phyloP scores from a whole-genome alignment of 2,113 vertebrate species.

The Bubalus kerabau region DNA sequence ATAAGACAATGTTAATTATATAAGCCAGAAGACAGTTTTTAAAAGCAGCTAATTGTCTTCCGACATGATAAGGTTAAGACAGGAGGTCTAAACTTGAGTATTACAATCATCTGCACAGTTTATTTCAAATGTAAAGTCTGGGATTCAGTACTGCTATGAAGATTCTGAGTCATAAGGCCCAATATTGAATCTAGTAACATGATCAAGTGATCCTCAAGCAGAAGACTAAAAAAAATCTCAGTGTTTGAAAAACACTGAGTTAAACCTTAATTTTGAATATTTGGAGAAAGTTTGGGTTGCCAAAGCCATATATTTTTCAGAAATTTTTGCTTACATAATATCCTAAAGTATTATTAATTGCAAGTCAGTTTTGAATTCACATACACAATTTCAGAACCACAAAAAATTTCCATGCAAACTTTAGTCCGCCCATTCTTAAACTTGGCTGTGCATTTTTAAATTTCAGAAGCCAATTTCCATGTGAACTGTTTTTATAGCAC shows the following conservation, averaged over 20 bases:
- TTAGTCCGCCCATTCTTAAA: constrained; percentile 13
- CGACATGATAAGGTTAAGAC: background rate
- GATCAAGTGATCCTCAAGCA: background rate
- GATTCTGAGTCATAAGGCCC: background rate
- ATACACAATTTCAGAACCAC: constrained; percentile 12
- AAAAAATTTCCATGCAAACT: constrained; percentile 22
- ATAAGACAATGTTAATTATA: background rate
- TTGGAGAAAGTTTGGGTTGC: background rate
- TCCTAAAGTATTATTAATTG: constrained; percentile 4
- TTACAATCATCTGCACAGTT: background rate
- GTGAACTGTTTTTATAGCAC: constrained; percentile 34
- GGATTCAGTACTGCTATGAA: background rate
- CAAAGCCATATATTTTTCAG: background rate
- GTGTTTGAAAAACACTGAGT: background rate
- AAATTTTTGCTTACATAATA: background rate
- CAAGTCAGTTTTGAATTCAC: background rate
- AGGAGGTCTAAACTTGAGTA: background rate
- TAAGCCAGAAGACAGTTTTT: background rate
- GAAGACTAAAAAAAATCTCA: background rate
- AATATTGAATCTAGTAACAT: background rate
- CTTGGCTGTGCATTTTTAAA: constrained; percentile 24
- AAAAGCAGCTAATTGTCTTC: background rate
- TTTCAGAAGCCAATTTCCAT: constrained; percentile 13
- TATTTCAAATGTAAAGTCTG: background rate
- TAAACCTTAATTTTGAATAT: background rate